Evolutionary conservation across 2,888 invertebrate genomes (phyloP).

Genomic region (Pachymerium ferrugineum): DNA sequence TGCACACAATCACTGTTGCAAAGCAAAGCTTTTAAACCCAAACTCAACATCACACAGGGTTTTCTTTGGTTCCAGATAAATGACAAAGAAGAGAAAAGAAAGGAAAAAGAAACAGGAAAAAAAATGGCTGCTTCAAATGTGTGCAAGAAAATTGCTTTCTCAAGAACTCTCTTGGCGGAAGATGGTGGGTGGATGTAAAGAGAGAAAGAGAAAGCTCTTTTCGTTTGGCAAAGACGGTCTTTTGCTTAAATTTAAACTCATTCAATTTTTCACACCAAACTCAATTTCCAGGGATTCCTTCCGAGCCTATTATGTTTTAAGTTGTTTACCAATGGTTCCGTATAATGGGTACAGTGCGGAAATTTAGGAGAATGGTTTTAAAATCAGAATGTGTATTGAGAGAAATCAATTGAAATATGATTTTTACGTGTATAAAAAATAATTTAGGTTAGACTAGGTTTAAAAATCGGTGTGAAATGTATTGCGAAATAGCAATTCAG

Average conservation of each 20-base stretch:
- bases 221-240: neutral
- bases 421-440: no score
- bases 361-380: no score
- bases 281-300: neutral
- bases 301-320: neutral
- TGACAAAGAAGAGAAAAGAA: neutral
- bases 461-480: no score
- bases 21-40: conserved; percentile 18
- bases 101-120: neutral
- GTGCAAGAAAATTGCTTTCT: conserved; percentile 27
- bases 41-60: neutral
- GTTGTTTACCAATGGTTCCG: neutral
- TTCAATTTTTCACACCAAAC: neutral
- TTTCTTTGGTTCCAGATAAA: conserved; percentile 4
- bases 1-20: conserved; percentile 18
- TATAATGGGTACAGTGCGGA: no score
- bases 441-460: no score
- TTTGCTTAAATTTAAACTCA: neutral
- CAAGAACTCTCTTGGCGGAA: conserved; percentile 3
- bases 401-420: no score
- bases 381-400: no score
- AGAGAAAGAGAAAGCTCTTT: neutral
- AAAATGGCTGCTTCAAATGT: neutral
- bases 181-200: neutral
- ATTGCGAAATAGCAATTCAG: no score